Percentiles rank a stretch among this genome's conserved stretches.
phyloP scores from a whole-genome alignment of 1,140 invertebrate genomes.

The Ctenoplectra terminalis region DNA sequence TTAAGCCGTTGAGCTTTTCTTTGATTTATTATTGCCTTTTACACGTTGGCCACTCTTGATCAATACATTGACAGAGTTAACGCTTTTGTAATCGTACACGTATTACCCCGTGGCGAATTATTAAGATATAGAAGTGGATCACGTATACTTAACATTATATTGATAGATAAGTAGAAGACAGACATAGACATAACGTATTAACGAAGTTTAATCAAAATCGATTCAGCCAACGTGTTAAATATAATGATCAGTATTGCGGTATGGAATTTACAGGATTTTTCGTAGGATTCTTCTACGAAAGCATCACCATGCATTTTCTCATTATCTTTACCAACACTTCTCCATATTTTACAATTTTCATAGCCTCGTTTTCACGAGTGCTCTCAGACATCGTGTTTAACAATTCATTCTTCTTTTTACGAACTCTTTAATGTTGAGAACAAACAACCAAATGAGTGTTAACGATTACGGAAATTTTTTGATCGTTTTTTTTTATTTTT shows the following conservation, averaged over 20 bases:
- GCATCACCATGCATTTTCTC: constrained; percentile 31
- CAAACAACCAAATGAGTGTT: background rate
- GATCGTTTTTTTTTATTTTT: background rate
- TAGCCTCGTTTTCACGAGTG: background rate
- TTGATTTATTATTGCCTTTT: constrained; percentile 18
- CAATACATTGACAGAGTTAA: constrained; percentile 1
- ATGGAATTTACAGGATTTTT: constrained; percentile 25
- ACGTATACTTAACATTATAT: constrained; percentile 4
- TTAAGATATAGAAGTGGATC: constrained; percentile 25
- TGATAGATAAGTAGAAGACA: constrained; percentile 4
- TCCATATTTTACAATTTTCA: constrained; percentile 20
- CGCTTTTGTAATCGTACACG: constrained; percentile 15
- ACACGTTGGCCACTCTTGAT: constrained; percentile 7
- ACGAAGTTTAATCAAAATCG: constrained; percentile 22
- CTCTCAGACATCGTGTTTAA: background rate
- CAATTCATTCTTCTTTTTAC: background rate
- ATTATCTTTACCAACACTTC: constrained; percentile 4
- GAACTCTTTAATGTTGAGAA: background rate
- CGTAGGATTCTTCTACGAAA: constrained; percentile 25
- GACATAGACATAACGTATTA: constrained; percentile 13
- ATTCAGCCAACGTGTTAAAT: constrained; percentile 35
- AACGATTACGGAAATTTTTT: background rate
- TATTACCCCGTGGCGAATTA: background rate
- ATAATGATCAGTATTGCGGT: constrained; percentile 41
- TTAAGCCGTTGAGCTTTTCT: constrained; percentile 15